Evolutionary conservation across 2,113 vertebrate genomes (phyloP).

Genomic region (Pelecanoides urinatrix): DNA sequence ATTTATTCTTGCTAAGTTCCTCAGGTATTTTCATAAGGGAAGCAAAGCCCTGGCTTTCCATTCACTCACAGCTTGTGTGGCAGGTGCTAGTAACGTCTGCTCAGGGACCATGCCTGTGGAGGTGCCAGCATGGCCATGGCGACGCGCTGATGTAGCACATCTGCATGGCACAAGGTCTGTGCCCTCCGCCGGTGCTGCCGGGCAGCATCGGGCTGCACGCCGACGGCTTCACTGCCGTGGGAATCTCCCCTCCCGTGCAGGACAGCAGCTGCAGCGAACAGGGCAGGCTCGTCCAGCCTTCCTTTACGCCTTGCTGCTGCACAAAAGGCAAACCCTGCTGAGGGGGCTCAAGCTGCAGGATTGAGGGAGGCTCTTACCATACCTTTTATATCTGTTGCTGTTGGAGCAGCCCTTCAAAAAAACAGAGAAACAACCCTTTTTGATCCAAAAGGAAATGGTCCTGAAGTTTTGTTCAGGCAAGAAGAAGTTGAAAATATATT

Average conservation of each 20-base stretch:
- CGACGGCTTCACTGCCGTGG: too few relatives aligned
- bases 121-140: rapidly evolving
- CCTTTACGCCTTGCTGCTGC: neutral
- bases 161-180: neutral
- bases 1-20: neutral
- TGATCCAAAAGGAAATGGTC: neutral
- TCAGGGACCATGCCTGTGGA: neutral
- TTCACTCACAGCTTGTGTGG: neutral
- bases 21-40: neutral
- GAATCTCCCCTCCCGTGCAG: neutral
- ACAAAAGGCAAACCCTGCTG: neutral
- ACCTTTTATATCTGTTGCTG: neutral
- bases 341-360: neutral
- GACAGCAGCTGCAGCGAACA: neutral
- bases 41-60: neutral
- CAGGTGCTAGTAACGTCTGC: neutral
- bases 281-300: neutral
- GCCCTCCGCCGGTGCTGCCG: neutral
- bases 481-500: neutral
- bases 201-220: neutral
- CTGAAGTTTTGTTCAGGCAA: neutral
- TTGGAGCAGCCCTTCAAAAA: neutral
- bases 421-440: neutral
- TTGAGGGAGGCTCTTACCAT: neutral
- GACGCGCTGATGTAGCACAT: neutral